Evolutionary conservation across 37 sponge, comb jelly and placozoan species (phyloP), one percentile per base, ranked within the genome.

Genomic region (Theonella swinhoei): DNA sequence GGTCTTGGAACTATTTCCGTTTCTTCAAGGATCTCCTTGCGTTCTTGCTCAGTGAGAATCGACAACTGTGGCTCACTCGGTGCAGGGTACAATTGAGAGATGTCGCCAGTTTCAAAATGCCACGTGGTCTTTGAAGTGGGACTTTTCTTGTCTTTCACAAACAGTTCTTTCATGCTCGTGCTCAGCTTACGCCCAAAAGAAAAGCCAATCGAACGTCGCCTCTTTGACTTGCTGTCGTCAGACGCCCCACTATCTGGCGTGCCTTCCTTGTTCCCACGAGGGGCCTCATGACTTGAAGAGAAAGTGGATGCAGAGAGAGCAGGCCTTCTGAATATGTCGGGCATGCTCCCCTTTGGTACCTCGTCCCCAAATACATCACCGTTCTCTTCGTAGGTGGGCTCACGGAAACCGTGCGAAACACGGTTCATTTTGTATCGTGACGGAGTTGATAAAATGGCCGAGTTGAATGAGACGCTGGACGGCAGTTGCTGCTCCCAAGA

Each of bases 1-100:
- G 73, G 31, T 30, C 82, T 22, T 35, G 82, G 82, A 0, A 82
- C 34, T 30, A 82, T 17, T 35, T 82, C 82, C 35, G 73, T 72
- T 28, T 82, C 82, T 17, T 82, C 82, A 7, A 62, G 39, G 62
- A 82, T 33, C 0, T 37, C 47, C 28, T 38, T 1, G n/a, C 72
- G 30, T n/a, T 82, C 82, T n/a, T 26, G n/a, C 30, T 82, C 41
- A 9, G 82, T 72, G 25, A 82, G 61, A 0, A 54, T 2, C 2
- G 72, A 20, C 25, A 82, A 39, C 63, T 72, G 73, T 14, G 37
- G 23, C 72, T 71, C 82, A 72, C 73, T 82, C 9, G 28, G 19
- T 8, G 82, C 30, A 0, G 74, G 39, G n/a, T 42, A 24, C 29
- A 82, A 73, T n/a, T n/a, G n/a, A n/a, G n/a, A n/a, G 0, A 39